Conservation (phyloP, 2,113 vertebrate species). For the Pao palembangensis region DNA sequence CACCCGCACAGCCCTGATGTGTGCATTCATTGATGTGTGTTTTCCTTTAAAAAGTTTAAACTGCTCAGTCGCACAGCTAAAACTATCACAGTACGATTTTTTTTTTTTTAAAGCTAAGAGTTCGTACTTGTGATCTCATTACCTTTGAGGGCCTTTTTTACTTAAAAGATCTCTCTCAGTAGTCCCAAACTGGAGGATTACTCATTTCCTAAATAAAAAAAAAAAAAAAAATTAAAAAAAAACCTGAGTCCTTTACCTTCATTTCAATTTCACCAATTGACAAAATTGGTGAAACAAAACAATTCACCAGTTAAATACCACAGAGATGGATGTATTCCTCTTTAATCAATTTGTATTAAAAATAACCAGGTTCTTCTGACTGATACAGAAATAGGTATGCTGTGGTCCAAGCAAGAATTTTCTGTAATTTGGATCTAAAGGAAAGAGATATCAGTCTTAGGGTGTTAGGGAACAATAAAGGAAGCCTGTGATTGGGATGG, state of each 20-base stretch:
- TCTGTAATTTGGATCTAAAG: slow-evolving; percentile 18
- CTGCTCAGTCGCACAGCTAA: slow-evolving; percentile 7
- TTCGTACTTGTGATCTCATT: slow-evolving; percentile 3
- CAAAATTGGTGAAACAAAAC: too few relatives aligned
- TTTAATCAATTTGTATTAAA: too few relatives aligned
- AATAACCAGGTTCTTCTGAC: too few relatives aligned
- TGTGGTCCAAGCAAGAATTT: slow-evolving; percentile 5
- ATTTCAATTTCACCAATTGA: not conserved
- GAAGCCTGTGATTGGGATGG: slow-evolving; percentile 30
- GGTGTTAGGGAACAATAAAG: slow-evolving; percentile 24
- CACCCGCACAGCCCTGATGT: slow-evolving; percentile 60
- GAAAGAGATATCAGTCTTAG: slow-evolving; percentile 18
- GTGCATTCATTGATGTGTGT: slow-evolving; percentile 42
- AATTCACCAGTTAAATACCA: too few relatives aligned
- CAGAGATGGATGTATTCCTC: too few relatives aligned
- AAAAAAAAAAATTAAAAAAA: too few relatives aligned
- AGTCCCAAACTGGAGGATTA: not conserved
- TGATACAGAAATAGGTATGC: not conserved
- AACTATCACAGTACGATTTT: slow-evolving; percentile 19
- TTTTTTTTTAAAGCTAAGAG: slow-evolving; percentile 30
- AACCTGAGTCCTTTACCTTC: slow-evolving; percentile 5
- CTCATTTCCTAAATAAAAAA: slow-evolving; percentile 5
- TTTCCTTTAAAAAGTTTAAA: slow-evolving; percentile 39
- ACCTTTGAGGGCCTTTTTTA: slow-evolving; percentile 11
- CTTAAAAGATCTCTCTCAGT: slow-evolving; percentile 3